Evolutionary conservation across 2,888 invertebrate species (phyloP), one percentile per base, ranked within the genome.

Genomic region (Drosophila prostipennis): DNA sequence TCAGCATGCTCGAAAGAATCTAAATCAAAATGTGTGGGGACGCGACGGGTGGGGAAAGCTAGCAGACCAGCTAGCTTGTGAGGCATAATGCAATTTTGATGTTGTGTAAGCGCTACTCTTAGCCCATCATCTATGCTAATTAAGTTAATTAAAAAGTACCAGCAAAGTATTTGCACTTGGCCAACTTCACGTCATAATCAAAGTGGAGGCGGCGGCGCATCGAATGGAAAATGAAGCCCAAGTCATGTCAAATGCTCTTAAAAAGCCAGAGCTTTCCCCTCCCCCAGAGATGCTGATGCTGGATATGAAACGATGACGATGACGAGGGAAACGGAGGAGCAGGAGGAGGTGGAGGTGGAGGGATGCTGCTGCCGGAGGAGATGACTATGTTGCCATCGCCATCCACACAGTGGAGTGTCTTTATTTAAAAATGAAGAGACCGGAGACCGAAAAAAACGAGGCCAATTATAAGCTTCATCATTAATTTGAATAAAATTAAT

Each of bases 401-500:
- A 64, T 65, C 67, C 70, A 74, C 60, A 70, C 68, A 73, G 65
- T 72, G 48, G 52, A 74, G 72, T 72, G 63, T 76, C 80, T 70
- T 64, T 51, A 74, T 57, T 61, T 51, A 59, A 61, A 74, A 58
- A 64, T 40, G 40, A 46, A 29, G 45, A 42, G 51, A 36, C 53
- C 55, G 58, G 37, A 74, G 29, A 48, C 23, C 57, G 19, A 56
- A 75, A 74, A 64, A 83, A 84, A 79, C 74, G 78, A 71, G 87
- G 79, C 81, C 84, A 84, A 86, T 86, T 84, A 86, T 83, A 84
- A 86, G 81, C 84, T 76, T 64, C 86, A 76, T 83, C 84, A 84
- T 84, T 86, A 84, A 84, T 84, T 83, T 86, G 79, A 86, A 86
- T 84, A 83, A 86, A 83, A 84, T 86, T 83, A 78, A 83, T 83